phyloP scores from a whole-genome alignment of 2,888 invertebrate genomes.

The Epistrophella euchroma region DNA sequence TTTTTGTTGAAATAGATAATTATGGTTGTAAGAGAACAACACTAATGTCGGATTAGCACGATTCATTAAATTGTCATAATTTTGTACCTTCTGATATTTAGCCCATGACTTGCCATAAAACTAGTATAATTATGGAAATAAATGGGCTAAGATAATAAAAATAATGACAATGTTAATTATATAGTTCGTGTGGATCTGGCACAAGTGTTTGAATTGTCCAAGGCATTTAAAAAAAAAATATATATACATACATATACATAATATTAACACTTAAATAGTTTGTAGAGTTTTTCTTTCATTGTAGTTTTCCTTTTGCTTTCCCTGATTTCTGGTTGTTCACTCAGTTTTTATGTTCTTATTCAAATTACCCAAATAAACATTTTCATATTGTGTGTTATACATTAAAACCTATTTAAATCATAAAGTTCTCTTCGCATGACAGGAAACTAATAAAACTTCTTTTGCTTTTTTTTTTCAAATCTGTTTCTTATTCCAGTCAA shows the following conservation, averaged over 20 bases:
- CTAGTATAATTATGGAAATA: not conserved
- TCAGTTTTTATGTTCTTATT: not conserved
- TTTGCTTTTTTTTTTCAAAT: too few relatives aligned
- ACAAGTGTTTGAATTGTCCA: constrained; percentile 1
- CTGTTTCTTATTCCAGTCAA: too few relatives aligned
- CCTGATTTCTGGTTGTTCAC: not conserved
- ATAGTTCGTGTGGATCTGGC: not conserved
- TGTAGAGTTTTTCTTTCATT: not conserved
- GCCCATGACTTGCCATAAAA: not conserved
- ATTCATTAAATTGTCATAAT: not conserved
- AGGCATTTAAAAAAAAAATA: not conserved
- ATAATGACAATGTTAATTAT: constrained; percentile 22
- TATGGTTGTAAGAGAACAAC: constrained; percentile 18
- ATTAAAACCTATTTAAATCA: too few relatives aligned
- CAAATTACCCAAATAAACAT: not conserved
- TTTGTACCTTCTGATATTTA: not conserved
- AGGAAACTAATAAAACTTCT: too few relatives aligned
- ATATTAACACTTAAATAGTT: not conserved
- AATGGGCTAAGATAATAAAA: not conserved
- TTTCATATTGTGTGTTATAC: not conserved
- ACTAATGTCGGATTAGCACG: constrained; percentile 7
- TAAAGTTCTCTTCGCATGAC: too few relatives aligned
- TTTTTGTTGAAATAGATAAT: constrained; percentile 37
- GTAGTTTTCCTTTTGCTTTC: not conserved
- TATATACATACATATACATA: not conserved